Evolutionary conservation across 2,888 invertebrate genomes (phyloP).

Genomic region (Anoncus sp.): DNA sequence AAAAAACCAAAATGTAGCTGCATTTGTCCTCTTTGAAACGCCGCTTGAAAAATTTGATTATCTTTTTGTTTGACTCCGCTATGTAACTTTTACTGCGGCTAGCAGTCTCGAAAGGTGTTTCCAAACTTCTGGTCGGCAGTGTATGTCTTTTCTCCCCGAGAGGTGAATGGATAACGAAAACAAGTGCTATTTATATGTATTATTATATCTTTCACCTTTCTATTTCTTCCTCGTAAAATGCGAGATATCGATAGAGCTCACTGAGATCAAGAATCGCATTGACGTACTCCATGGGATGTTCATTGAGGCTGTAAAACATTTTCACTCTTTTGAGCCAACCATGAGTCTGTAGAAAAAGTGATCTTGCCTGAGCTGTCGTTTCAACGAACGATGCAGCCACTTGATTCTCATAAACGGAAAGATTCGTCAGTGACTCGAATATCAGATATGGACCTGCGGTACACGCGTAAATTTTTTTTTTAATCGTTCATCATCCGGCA

Average conservation of each 20-base stretch:
- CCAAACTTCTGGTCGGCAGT: too few species aligned
- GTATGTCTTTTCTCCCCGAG: too few species aligned
- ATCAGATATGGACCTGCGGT: slow-evolving; percentile 17
- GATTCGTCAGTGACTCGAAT: slow-evolving; percentile 63
- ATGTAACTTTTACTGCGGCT: too few species aligned
- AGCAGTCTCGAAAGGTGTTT: too few species aligned
- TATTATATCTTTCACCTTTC: slow-evolving; percentile 80
- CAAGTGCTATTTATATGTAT: too few species aligned
- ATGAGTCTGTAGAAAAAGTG: slow-evolving; percentile 85
- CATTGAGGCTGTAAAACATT: slow-evolving; percentile 85
- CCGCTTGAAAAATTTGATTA: too few species aligned
- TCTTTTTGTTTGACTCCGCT: too few species aligned
- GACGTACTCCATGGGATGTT: slow-evolving; percentile 86
- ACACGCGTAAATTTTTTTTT: neutral
- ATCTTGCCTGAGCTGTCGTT: slow-evolving; percentile 84
- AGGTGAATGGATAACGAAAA: too few species aligned
- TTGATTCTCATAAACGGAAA: slow-evolving; percentile 67
- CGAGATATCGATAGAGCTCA: slow-evolving; percentile 87
- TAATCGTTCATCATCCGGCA: neutral
- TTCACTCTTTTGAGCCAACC: slow-evolving; percentile 86
- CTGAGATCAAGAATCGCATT: slow-evolving; percentile 86
- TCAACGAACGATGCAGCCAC: slow-evolving; percentile 74
- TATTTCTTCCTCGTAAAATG: slow-evolving; percentile 89
- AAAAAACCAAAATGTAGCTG: too few species aligned
- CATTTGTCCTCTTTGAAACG: too few species aligned